Conservation (phyloP, 2,113 vertebrate genomes). For the Osmerus mordax region DNA sequence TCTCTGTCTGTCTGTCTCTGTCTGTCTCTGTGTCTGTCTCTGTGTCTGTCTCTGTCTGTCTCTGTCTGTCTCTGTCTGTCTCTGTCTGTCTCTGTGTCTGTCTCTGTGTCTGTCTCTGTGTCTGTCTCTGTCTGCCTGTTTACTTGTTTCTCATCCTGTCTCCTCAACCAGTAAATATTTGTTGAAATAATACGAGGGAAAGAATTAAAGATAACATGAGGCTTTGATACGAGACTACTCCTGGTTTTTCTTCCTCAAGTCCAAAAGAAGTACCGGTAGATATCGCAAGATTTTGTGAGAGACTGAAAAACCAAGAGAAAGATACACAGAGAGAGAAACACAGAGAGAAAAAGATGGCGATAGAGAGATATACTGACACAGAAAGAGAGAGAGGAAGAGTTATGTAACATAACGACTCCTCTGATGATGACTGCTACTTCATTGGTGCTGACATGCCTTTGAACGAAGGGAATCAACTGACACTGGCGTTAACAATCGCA, state of each 20-base stretch:
- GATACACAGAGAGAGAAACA: neutral
- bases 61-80: too few relatives aligned
- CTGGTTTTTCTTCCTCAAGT: slow-evolving; percentile 42
- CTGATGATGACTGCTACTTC: slow-evolving; percentile 55
- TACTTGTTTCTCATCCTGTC: neutral
- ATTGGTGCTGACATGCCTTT: slow-evolving; percentile 43
- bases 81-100: too few relatives aligned
- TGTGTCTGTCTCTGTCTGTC: too few relatives aligned
- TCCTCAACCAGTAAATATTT: slow-evolving; percentile 52
- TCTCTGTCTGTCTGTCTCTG: too few relatives aligned
- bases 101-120: too few relatives aligned
- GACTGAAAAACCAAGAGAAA: slow-evolving; percentile 12
- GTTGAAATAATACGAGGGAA: slow-evolving; percentile 16
- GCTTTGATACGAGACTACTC: slow-evolving; percentile 36
- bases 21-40: too few relatives aligned
- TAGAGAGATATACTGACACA: slow-evolving; percentile 21
- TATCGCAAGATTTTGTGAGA: slow-evolving; percentile 23
- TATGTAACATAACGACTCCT: slow-evolving; percentile 52
- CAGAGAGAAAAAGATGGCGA: slow-evolving; percentile 20
- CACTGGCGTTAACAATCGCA: neutral
- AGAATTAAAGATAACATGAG: slow-evolving; percentile 42
- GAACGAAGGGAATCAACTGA: slow-evolving; percentile 39
- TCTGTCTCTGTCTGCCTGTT: too few relatives aligned
- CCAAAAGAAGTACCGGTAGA: slow-evolving; percentile 31
- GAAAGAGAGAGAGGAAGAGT: slow-evolving; percentile 33